Percentiles rank a stretch among this genome's conserved stretches.
These are phyloP conservation scores for Netelia fuscicornis DNA, from an alignment of 2,888 invertebrate genomes.

Conservation along the genomic window DNA sequence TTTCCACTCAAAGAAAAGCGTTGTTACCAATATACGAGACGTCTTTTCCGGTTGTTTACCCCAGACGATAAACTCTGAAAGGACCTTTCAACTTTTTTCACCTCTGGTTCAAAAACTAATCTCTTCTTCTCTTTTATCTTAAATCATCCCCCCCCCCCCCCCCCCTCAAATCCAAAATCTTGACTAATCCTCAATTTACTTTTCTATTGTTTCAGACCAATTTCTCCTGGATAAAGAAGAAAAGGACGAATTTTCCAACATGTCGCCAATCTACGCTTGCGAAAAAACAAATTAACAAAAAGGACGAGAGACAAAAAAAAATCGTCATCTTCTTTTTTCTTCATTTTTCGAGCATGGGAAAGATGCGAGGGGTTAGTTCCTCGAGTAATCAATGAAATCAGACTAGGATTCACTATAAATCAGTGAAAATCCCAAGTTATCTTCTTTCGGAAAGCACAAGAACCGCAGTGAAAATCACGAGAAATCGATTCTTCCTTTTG, in stretches of 20 bases:
- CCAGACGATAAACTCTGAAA: not conserved
- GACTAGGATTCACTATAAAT: too few species aligned
- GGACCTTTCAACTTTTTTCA: not conserved
- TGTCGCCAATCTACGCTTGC: not conserved
- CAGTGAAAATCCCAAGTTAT: too few species aligned
- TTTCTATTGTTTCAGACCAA: not conserved
- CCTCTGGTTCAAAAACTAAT: too few species aligned
- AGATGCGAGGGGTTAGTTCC: too few species aligned
- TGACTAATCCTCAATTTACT: not conserved
- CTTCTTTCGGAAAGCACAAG: too few species aligned
- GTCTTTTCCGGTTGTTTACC: slow-evolving; percentile 29
- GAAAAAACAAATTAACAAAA: not conserved
- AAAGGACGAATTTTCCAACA: not conserved
- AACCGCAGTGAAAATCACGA: too few species aligned
- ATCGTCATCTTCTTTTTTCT: not conserved
- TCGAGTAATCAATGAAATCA: too few species aligned
- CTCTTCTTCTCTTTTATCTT: not conserved
- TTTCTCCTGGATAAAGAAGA: not conserved
- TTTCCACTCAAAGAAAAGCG: slow-evolving; percentile 44
- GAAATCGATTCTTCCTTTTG: too few species aligned
- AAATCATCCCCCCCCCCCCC: too few species aligned
- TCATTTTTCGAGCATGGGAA: slow-evolving; percentile 1
- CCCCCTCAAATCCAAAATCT: not conserved
- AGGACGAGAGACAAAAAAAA: not conserved
- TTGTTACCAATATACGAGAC: slow-evolving; percentile 16